phyloP scores from a whole-genome alignment of 1,140 invertebrate genomes.

The Anagrus nilaparvatae region DNA sequence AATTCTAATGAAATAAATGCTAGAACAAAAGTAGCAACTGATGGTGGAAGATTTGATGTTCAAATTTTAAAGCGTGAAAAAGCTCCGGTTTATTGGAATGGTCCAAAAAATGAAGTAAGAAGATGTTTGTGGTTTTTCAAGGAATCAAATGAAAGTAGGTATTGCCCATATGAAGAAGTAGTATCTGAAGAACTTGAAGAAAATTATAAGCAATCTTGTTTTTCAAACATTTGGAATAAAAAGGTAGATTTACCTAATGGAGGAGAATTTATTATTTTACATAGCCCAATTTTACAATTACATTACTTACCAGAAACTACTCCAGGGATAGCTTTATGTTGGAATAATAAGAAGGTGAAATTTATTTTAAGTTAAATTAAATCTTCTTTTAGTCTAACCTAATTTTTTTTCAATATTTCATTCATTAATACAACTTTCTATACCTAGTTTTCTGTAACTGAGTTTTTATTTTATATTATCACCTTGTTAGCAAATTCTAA shows the following conservation, averaged over 20 bases:
- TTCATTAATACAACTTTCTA: conserved; percentile 10
- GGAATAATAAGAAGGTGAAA: conserved; percentile 61
- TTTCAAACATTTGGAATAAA: conserved; percentile 72
- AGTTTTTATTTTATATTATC: too few species aligned
- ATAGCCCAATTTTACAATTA: conserved; percentile 71
- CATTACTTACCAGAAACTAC: conserved; percentile 57
- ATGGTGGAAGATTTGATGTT: conserved; percentile 88
- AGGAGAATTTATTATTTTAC: conserved; percentile 80
- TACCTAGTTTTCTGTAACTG: too few species aligned
- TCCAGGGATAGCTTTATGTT: conserved; percentile 53
- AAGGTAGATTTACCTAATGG: conserved; percentile 66
- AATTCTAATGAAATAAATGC: conserved; percentile 49
- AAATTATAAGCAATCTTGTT: conserved; percentile 60
- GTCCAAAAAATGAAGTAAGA: conserved; percentile 61
- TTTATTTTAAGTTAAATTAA: too few species aligned
- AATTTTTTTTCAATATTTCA: too few species aligned
- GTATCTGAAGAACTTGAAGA: conserved; percentile 69
- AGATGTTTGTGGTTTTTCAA: conserved; percentile 94
- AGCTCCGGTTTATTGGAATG: conserved; percentile 80
- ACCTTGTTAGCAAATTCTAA: too few species aligned
- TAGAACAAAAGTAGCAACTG: conserved; percentile 55
- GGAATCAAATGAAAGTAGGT: conserved; percentile 63
- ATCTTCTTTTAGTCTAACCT: conserved; percentile 1
- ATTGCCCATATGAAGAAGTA: conserved; percentile 78
- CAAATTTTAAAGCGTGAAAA: conserved; percentile 59